These are phyloP conservation scores for Ditula angustiorana DNA, from an alignment of 2,888 invertebrate species.

Conservation along the genomic window DNA sequence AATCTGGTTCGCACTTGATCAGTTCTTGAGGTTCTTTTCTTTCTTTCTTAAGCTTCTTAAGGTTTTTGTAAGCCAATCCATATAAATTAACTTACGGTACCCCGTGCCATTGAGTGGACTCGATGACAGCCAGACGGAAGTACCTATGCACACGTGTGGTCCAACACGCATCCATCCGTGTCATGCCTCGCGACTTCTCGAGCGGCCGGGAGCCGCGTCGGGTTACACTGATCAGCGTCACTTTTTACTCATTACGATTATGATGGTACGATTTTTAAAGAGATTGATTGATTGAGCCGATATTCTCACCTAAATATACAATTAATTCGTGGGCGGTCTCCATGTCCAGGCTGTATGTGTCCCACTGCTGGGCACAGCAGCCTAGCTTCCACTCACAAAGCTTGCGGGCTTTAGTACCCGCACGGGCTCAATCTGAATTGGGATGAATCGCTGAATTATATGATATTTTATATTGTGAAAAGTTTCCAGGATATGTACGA, in stretches of 20 bases:
- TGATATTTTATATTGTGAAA: no score
- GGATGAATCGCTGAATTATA: no score
- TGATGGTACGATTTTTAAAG: background rate
- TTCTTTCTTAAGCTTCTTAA: no score
- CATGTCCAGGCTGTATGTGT: no score
- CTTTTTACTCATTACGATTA: background rate
- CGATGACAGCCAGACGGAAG: conserved; percentile 41
- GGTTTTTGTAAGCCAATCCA: background rate
- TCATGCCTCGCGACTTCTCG: conserved; percentile 46
- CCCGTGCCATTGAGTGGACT: conserved; percentile 4
- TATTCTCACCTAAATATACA: background rate
- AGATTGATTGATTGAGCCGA: background rate
- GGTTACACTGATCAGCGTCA: conserved; percentile 52
- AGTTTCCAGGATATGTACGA: no score
- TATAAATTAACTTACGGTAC: background rate
- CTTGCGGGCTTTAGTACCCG: no score
- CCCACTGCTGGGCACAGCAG: no score
- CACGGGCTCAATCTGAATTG: no score
- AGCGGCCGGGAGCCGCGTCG: conserved; percentile 52
- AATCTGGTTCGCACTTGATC: no score
- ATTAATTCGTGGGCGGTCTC: background rate
- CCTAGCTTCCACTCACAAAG: no score
- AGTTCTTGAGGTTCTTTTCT: no score
- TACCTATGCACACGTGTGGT: conserved; percentile 62
- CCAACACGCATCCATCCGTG: conserved; percentile 56